Evolutionary conservation across 1,140 invertebrate species (phyloP).

Genomic region (Pararge aegeria): DNA sequence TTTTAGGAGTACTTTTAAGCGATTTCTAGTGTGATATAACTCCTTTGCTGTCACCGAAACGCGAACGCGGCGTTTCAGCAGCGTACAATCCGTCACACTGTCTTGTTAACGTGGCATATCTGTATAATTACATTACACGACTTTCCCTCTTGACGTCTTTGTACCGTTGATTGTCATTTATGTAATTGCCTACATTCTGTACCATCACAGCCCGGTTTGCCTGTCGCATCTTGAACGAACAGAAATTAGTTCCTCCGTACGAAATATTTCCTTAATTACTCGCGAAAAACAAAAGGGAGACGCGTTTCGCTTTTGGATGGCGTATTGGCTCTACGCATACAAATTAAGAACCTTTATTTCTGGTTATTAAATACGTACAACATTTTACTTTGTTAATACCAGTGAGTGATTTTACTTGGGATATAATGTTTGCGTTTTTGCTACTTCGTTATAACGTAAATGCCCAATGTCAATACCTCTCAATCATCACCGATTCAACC

Average conservation of each 20-base stretch:
- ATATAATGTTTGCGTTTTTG: no score
- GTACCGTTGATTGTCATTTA: conserved; percentile 70
- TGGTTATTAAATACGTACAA: no score
- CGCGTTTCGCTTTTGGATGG: conserved; percentile 39
- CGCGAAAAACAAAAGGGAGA: conserved; percentile 44
- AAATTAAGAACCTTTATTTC: conserved; percentile 11
- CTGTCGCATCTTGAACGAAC: conserved; percentile 41
- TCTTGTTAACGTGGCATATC: conserved; percentile 61
- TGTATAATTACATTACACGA: conserved; percentile 68
- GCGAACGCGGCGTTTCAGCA: conserved; percentile 20
- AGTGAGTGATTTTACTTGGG: background rate
- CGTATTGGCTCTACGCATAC: conserved; percentile 19
- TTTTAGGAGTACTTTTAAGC: no score
- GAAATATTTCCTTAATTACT: conserved; percentile 73
- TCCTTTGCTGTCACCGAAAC: background rate
- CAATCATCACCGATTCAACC: no score
- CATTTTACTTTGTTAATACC: background rate
- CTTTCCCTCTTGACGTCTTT: conserved; percentile 63
- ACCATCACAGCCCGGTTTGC: conserved; percentile 48
- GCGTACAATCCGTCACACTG: conserved; percentile 38
- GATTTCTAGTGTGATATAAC: background rate
- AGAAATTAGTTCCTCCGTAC: conserved; percentile 57
- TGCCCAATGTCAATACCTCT: no score
- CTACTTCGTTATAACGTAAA: no score
- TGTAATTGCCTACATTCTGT: conserved; percentile 71